Conservation (phyloP, 2,888 invertebrate species). For the Gisinianus flammeolus region DNA sequence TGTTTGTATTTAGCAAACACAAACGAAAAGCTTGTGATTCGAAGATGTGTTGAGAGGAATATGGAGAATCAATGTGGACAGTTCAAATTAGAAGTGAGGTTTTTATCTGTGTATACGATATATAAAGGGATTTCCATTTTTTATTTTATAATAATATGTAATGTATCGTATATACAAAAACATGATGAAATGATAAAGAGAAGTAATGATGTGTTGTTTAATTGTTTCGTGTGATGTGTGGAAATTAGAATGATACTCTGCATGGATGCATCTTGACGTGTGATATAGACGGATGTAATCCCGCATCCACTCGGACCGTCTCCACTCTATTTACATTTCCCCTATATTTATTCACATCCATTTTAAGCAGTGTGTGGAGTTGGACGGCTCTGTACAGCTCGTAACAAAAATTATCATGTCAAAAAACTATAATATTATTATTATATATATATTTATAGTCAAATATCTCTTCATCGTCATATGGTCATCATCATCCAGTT, state of each 20-base stretch:
- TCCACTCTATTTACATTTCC: neutral
- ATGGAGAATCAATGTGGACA: constrained; percentile 66
- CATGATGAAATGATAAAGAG: too few relatives aligned
- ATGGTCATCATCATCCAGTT: too few relatives aligned
- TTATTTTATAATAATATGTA: neutral
- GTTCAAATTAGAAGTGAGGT: constrained; percentile 62
- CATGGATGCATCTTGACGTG: constrained; percentile 66
- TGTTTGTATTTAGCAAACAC: constrained; percentile 60
- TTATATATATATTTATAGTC: too few relatives aligned
- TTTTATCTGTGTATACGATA: neutral
- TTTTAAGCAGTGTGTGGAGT: too few relatives aligned
- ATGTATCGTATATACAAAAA: neutral
- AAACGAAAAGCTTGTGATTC: constrained; percentile 63
- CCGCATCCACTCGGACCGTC: constrained; percentile 41
- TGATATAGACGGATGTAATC: constrained; percentile 65
- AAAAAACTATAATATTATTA: neutral
- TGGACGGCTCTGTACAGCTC: too few relatives aligned
- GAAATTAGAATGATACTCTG: constrained; percentile 62
- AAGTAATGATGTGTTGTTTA: too few relatives aligned
- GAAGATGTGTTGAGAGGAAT: constrained; percentile 64
- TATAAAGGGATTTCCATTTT: neutral
- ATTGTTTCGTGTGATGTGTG: neutral
- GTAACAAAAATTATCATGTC: neutral
- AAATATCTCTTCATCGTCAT: too few relatives aligned
- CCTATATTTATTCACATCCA: neutral